phyloP scores from a whole-genome alignment of 2,113 vertebrate species.

The Meriones unguiculatus region DNA sequence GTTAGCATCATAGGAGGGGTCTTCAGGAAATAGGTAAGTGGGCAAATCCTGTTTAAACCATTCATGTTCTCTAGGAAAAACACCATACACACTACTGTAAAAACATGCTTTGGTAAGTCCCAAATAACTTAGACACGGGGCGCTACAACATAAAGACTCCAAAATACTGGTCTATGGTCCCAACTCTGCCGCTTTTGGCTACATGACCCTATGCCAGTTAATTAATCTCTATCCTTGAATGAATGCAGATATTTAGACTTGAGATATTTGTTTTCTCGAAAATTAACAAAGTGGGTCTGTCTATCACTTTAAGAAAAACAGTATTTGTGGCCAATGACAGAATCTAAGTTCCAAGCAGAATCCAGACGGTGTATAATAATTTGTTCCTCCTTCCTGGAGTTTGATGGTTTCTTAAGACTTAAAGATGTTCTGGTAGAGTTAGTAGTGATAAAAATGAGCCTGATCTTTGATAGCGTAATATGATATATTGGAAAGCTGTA shows the following conservation, averaged over 20 bases:
- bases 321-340: constrained; percentile 4
- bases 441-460: background rate
- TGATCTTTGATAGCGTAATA: background rate
- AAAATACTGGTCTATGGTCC: background rate
- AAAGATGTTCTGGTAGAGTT: background rate
- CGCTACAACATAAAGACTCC: background rate
- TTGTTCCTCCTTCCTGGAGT: background rate
- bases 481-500: background rate
- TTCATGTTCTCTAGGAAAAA: constrained; percentile 93
- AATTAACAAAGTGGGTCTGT: constrained; percentile 18
- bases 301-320: constrained; percentile 22
- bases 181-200: background rate
- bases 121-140: constrained; percentile 33
- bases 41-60: constrained; percentile 99
- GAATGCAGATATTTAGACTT: constrained; percentile 16
- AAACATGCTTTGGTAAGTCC: constrained; percentile 50
- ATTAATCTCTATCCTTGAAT: background rate
- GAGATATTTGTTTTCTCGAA: constrained; percentile 52
- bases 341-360: constrained; percentile 54
- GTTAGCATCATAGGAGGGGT: constrained; percentile 95
- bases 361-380: constrained; percentile 10
- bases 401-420: constrained; percentile 6
- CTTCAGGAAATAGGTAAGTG: constrained; percentile 97
- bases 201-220: background rate
- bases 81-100: constrained; percentile 66